Evolutionary conservation across 2,888 invertebrate species (phyloP).

Genomic region (Girardia tigrina): DNA sequence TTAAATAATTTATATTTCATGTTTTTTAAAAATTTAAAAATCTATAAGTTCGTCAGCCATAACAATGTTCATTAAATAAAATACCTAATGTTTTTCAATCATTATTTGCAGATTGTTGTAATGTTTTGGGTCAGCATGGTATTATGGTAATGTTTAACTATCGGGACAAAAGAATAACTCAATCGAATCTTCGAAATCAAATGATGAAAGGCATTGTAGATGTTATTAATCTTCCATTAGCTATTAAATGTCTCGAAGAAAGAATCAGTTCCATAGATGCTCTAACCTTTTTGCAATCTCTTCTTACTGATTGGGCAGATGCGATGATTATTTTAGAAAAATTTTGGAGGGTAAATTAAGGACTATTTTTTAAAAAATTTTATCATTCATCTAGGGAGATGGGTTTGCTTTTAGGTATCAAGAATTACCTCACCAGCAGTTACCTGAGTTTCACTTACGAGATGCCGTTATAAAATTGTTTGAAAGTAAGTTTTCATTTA

Average conservation of each 20-base stretch:
- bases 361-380: not conserved
- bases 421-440: constrained; percentile 1
- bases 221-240: not conserved
- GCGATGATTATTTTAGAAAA: constrained; percentile 7
- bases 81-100: too few relatives aligned
- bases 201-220: constrained; percentile 8
- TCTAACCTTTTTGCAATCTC: not conserved
- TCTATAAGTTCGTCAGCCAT: too few relatives aligned
- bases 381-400: not conserved
- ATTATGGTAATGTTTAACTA: constrained; percentile 5
- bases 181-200: constrained; percentile 10
- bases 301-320: not conserved
- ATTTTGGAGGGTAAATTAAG: not conserved
- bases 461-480: not conserved
- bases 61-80: too few relatives aligned
- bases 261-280: not conserved
- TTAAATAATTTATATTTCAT: too few relatives aligned
- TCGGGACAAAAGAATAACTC: not conserved
- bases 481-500: not conserved
- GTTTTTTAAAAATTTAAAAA: too few relatives aligned
- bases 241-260: not conserved
- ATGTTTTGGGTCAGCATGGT: not conserved
- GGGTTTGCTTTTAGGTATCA: constrained; percentile 7
- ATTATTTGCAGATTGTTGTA: not conserved
- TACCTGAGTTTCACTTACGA: constrained; percentile 8